Evolutionary conservation across 2,797 vertebrate species (phyloP).

Genomic region (Manis pentadactyla): DNA sequence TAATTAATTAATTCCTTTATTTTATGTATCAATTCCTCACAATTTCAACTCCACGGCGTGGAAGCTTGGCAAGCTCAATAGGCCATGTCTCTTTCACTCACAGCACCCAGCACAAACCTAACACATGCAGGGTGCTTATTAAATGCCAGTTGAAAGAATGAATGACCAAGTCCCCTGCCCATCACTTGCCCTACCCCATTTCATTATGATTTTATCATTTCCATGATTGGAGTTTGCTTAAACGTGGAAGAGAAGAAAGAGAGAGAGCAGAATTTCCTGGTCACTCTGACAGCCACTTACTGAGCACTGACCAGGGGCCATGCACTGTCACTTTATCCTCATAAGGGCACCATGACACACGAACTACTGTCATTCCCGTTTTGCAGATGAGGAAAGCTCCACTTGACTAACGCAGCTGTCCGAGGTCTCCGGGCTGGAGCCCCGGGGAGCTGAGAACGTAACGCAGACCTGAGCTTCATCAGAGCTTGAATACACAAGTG

Average conservation of each 20-base stretch:
- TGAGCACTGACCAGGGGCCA: neutral
- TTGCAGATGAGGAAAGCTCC: neutral
- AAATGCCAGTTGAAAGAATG: neutral
- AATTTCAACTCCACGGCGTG: neutral
- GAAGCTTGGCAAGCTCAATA: neutral
- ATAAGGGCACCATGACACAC: neutral
- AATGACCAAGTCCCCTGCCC: neutral
- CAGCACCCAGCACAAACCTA: neutral
- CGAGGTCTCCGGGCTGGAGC: neutral
- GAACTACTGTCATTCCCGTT: neutral
- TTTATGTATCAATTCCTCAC: neutral
- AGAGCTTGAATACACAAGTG: too few relatives aligned
- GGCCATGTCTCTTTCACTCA: neutral
- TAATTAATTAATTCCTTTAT: slow-evolving; percentile 9
- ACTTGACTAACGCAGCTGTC: neutral
- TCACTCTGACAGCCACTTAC: neutral
- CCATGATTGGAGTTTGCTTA: neutral
- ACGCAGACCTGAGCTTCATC: too few relatives aligned
- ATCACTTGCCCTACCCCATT: neutral
- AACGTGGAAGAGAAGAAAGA: neutral
- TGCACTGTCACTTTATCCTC: neutral
- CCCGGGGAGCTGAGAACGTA: neutral
- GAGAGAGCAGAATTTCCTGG: neutral
- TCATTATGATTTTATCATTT: neutral
- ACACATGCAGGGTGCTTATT: neutral